A percentile compares a stretch with the other conserved stretches of the same genome.
phyloP scores from a whole-genome alignment of 2,113 vertebrate genomes.

The Merops nubicus region DNA sequence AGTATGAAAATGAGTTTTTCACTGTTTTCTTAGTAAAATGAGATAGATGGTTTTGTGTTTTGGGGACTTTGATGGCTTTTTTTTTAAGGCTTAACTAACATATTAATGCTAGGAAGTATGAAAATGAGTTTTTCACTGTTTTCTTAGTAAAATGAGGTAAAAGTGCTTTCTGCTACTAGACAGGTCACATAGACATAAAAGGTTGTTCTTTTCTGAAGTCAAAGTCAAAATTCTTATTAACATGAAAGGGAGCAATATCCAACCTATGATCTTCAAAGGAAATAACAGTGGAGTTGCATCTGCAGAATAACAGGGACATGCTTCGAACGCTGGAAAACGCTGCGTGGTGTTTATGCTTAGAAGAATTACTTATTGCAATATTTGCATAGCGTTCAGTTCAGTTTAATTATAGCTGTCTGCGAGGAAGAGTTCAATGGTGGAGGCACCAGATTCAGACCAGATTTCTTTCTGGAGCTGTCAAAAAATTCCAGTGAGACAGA shows the following conservation, averaged over 20 bases:
- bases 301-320: background rate
- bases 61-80: too few relatives aligned
- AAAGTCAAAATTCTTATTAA: background rate
- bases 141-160: background rate
- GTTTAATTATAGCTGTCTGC: slow-evolving; percentile 40
- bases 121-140: background rate
- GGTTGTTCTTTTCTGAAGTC: background rate
- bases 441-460: background rate
- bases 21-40: background rate
- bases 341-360: background rate
- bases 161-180: background rate
- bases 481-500: background rate
- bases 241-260: slow-evolving; percentile 20
- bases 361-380: slow-evolving; percentile 27
- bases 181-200: background rate
- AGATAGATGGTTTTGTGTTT: too few relatives aligned
- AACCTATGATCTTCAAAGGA: background rate
- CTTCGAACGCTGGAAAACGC: background rate
- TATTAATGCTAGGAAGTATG: background rate
- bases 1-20: background rate
- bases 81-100: too few relatives aligned
- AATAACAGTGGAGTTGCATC: background rate
- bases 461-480: background rate
- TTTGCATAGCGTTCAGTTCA: slow-evolving; percentile 21
- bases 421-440: background rate